Percentiles rank a stretch among this genome's conserved stretches.
These are phyloP conservation scores for Leucoraja ocellata DNA, from an alignment of 2,797 vertebrate genomes.

Conservation along the genomic window DNA sequence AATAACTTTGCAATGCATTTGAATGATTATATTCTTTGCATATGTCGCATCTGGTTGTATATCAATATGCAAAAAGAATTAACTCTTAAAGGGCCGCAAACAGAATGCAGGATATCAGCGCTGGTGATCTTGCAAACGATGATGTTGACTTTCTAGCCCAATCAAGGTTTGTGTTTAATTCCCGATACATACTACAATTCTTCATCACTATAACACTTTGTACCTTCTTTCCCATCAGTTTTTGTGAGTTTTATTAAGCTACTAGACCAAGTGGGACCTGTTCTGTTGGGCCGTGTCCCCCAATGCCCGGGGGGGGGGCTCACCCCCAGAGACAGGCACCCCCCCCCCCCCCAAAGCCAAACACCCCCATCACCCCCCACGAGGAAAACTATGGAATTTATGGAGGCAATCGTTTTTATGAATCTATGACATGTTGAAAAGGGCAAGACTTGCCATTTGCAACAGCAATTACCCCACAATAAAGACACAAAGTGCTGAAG, in stretches of 20 bases:
- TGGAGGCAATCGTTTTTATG: too few species aligned
- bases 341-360: too few species aligned
- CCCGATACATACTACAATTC: not conserved
- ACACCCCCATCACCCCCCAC: too few species aligned
- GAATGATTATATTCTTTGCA: not conserved
- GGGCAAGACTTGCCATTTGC: not conserved
- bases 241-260: not conserved
- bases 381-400: too few species aligned
- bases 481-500: too few species aligned
- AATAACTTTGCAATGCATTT: not conserved
- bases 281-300: too few species aligned
- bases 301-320: too few species aligned
- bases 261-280: too few species aligned
- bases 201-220: not conserved
- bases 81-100: not conserved
- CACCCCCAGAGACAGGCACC: too few species aligned
- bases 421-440: not conserved
- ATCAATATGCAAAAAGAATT: not conserved
- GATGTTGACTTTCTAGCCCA: not conserved
- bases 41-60: not conserved
- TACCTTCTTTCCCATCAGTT: not conserved
- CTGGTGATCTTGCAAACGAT: not conserved
- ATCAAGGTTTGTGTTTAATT: not conserved
- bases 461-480: not conserved
- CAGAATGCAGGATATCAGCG: not conserved